Evolutionary conservation across 2,113 vertebrate genomes (phyloP).

Genomic region (Bettongia penicillata): DNA sequence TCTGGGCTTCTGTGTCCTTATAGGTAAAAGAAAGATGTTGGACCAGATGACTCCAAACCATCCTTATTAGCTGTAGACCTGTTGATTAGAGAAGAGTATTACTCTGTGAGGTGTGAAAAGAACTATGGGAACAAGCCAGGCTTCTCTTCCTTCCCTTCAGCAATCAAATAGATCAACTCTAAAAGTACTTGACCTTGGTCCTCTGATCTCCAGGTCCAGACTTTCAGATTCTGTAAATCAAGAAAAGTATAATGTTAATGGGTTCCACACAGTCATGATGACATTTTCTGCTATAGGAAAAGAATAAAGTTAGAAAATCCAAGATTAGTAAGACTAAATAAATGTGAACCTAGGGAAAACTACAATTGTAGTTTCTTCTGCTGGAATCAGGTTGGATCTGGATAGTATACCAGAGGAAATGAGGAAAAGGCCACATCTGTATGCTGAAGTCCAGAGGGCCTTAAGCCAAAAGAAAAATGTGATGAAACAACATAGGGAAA

Average conservation of each 20-base stretch:
- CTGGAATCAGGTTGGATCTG: conserved; percentile 57
- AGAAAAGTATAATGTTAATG: not conserved
- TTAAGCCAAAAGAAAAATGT: conserved; percentile 75
- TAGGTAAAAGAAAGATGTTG: not conserved
- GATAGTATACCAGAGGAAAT: conserved; percentile 48
- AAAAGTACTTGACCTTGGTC: not conserved
- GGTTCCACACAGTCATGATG: not conserved
- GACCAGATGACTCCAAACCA: not conserved
- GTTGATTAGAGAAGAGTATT: not conserved
- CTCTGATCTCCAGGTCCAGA: not conserved
- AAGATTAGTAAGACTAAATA: conserved; percentile 9
- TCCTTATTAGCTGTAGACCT: not conserved
- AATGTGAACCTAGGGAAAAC: conserved; percentile 33
- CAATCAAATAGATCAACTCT: not conserved
- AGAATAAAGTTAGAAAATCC: conserved; percentile 20
- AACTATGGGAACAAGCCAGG: not conserved
- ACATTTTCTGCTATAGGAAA: conserved; percentile 15
- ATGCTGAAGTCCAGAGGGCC: conserved; percentile 59
- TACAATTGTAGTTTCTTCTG: conserved; percentile 55
- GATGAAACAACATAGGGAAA: conserved; percentile 69
- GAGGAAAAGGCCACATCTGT: conserved; percentile 57
- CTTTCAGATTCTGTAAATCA: not conserved
- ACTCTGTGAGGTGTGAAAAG: not conserved
- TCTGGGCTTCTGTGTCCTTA: not conserved
- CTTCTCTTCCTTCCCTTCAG: not conserved